These are phyloP conservation scores for Pseudorasbora parva DNA, from an alignment of 2,113 vertebrate genomes.

Conservation along the genomic window DNA sequence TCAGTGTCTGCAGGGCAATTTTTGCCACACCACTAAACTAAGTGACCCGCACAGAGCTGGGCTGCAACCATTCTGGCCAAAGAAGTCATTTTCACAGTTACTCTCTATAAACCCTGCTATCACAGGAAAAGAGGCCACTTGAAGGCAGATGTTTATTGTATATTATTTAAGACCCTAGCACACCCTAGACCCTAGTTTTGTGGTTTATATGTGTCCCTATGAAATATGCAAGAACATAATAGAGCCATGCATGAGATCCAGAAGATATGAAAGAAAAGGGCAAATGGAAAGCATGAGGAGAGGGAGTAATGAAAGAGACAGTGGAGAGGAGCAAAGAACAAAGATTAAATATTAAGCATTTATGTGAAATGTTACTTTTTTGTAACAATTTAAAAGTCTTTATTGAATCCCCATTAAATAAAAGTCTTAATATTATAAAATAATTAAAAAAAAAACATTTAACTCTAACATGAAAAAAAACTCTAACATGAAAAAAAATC, in stretches of 20 bases:
- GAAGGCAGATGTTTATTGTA: constrained; percentile 12
- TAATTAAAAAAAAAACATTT: no score
- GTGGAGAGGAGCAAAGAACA: neutral
- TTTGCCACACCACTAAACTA: constrained; percentile 44
- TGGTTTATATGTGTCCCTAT: constrained; percentile 17
- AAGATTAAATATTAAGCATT: no score
- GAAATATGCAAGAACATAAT: constrained; percentile 12
- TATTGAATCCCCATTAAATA: neutral
- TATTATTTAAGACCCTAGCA: constrained; percentile 39
- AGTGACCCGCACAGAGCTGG: constrained; percentile 44
- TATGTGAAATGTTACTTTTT: no score
- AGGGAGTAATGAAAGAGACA: neutral
- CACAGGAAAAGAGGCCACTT: neutral
- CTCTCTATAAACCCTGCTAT: neutral
- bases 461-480: no score
- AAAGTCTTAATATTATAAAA: no score
- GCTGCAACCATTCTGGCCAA: constrained; percentile 16
- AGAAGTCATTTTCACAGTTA: constrained; percentile 35
- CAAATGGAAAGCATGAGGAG: neutral
- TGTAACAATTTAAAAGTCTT: no score
- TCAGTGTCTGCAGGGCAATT: constrained; percentile 44
- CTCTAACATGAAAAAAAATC: no score
- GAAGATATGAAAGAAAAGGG: neutral
- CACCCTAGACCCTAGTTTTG: no score
- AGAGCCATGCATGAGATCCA: constrained; percentile 3